Evolutionary conservation across 1,140 invertebrate species (phyloP), one percentile per base, ranked within the genome.

Genomic region (Bicyclus anynana): DNA sequence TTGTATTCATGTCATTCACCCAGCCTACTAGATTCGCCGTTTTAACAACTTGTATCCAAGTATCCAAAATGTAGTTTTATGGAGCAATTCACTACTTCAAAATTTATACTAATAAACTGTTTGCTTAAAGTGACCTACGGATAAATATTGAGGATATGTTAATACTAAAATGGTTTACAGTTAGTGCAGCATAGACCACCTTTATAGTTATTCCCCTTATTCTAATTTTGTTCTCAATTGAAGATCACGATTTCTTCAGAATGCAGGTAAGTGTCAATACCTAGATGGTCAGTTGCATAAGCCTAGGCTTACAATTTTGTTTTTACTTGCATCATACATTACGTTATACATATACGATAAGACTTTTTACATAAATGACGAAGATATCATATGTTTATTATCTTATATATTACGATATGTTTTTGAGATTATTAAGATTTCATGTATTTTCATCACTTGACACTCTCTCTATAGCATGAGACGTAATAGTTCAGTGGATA

Each of bases 1-100:
- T 47, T 42, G 55, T 50, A 38, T 46, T 29, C 20, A 51, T 51
- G 52, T 44, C 29, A 53, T 17, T 26, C 12, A 14, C 26, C 33
- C 16, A 50, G 52, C 58, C 58, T 21, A 50, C 58, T 54, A 40
- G 58, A 42, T 60, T 49, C 54, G 23, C 23, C 2, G n/a, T n/a
- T n/a, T 20, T 10, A 47, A 38, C 21, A 38, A 26, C 29, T 48
- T 21, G 53, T 55, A 4, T 53, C 17, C 13, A 46, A 5, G 6
- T 18, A 9, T 18, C 1, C 16, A 5, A 16, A 42, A 42, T n/a
- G n/a, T n/a, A n/a, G n/a, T n/a, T n/a, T n/a, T n/a, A n/a, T n/a
- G n/a, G n/a, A n/a, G n/a, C n/a, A 7, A 23, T 4, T 23, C 23
- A 23, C 2, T 23, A 23, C 7, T 23, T 23, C 3, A 2, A 4